Evolutionary conservation across 2,888 invertebrate genomes (phyloP), one percentile per base, ranked within the genome.

Genomic region (Eupithecia insigniata): DNA sequence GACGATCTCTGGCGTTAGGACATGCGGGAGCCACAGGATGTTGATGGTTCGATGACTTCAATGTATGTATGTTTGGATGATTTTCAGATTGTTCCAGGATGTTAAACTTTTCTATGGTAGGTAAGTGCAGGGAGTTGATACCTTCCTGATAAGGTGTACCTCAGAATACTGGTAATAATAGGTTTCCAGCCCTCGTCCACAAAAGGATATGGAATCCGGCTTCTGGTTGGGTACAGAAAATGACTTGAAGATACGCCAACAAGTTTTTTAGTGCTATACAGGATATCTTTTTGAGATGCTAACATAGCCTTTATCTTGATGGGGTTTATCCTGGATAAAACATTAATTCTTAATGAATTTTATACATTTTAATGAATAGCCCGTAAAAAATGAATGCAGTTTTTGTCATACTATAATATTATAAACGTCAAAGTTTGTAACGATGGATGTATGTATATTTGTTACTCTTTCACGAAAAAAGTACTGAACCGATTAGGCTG

Each of bases 41-140:
- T 22, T 55, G 55, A 22, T 26, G 55, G 55, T 55, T 55, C 55
- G 55, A 55, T 55, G 55, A 55, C 26, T 55, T 55, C 26, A 30
- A 12, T n/a, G n/a, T n/a, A 26, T 22, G 51, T 22, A 51, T 51
- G 51, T 22, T 51, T 10, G 51, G 12, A 22, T 51, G 51, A 51
- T 51, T 12, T 46, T 51, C 51, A 51, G 14, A 26, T 55, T 12
- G 55, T 55, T 55, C 55, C 55, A 22, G 22, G 51, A 51, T 22
- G 51, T 51, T 46, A 43, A n/a, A n/a, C n/a, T 0, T 51, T 55
- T 26, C 12, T 26, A 14, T 55, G 26, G 22, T 26, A 22, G 26
- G 22, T 26, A 22, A 26, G 55, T 55, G 5, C 26, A 55, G 22
- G 12, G 22, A 22, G 51, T 51, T 22, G 22, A 51, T 51, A 10